Percentiles rank a stretch among this genome's conserved stretches.
phyloP scores from a whole-genome alignment of 2,888 invertebrate species.

The Oxyteleia sp. region DNA sequence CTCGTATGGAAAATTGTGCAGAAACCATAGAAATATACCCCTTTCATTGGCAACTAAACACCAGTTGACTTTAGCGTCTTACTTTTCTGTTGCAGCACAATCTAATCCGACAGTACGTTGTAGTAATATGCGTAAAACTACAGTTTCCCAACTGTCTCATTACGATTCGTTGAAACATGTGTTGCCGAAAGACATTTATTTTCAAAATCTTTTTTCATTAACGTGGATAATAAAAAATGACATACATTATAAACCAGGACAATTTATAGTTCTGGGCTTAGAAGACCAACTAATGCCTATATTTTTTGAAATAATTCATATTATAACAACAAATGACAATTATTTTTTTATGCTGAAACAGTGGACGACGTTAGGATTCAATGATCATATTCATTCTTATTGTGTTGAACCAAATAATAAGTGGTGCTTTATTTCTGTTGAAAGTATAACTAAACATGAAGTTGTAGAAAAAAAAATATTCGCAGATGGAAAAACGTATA shows the following conservation, averaged over 20 bases:
- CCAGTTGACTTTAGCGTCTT: not conserved
- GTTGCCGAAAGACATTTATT: no score
- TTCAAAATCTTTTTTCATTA: not conserved
- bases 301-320: not conserved
- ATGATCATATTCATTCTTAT: not conserved
- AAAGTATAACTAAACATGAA: no score
- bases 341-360: not conserved
- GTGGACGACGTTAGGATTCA: not conserved
- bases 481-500: no score
- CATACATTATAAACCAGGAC: not conserved
- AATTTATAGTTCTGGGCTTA: not conserved
- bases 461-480: no score
- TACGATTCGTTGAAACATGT: no score
- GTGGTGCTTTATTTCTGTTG: no score
- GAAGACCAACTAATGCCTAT: not conserved
- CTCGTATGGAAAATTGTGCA: not conserved
- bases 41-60: conserved; percentile 1
- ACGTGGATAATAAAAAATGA: not conserved
- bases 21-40: not conserved
- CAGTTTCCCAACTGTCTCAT: no score
- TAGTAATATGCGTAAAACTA: no score
- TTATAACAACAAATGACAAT: not conserved
- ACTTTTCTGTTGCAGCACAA: not conserved
- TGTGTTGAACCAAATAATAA: not conserved
- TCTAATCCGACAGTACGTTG: no score